Conservation (phyloP, 1,140 invertebrate genomes). For the Lordiphosa mommai region DNA sequence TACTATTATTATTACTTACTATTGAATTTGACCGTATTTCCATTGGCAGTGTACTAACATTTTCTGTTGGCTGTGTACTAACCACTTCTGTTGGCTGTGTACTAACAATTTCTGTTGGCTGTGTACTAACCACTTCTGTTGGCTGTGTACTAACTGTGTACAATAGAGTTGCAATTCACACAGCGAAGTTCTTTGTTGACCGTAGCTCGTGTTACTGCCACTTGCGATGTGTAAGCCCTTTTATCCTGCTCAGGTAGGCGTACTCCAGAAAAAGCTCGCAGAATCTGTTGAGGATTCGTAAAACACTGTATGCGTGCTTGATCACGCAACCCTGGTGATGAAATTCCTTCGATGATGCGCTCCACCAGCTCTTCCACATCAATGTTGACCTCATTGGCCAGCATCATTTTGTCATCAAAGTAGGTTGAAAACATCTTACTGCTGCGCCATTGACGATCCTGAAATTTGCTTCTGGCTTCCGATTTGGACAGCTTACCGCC, state of each 20-base stretch:
- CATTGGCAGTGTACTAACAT: too few relatives aligned
- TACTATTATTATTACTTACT: too few relatives aligned
- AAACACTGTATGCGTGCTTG: slow-evolving; percentile 2
- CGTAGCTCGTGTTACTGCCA: neutral
- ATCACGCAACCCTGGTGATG: neutral
- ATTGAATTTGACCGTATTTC: too few relatives aligned
- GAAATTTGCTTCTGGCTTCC: neutral
- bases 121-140: too few relatives aligned
- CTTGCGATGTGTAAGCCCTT: neutral
- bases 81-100: too few relatives aligned
- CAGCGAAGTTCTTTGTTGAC: neutral
- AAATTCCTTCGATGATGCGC: neutral
- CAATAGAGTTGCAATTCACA: slow-evolving; percentile 5
- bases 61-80: too few relatives aligned
- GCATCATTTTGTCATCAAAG: slow-evolving; percentile 1
- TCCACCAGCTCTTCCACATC: neutral
- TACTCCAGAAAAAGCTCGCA: neutral
- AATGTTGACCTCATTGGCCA: neutral
- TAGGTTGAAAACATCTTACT: neutral
- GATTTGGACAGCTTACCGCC: neutral
- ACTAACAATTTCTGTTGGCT: too few relatives aligned
- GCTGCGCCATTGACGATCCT: neutral
- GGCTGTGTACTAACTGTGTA: neutral
- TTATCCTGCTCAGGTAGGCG: neutral
- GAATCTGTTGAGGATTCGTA: neutral